phyloP scores from a whole-genome alignment of 2,797 vertebrate species.

The Characodon lateralis region DNA sequence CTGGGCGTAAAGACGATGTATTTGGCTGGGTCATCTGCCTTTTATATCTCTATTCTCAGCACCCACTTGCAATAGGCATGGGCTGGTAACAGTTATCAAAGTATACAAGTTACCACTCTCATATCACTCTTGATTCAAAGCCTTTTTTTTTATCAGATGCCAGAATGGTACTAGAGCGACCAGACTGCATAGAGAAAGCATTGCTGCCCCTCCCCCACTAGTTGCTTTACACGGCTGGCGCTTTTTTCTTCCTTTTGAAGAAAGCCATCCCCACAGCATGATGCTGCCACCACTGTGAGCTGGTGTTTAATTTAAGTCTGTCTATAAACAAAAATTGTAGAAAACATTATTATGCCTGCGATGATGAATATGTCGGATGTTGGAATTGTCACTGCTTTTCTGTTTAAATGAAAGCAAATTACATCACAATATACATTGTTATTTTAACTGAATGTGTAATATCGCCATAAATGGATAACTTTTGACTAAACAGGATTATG shows the following conservation, averaged over 20 bases:
- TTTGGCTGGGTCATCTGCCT: not conserved
- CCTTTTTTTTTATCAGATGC: too few relatives aligned
- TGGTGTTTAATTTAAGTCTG: not conserved
- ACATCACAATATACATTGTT: too few relatives aligned
- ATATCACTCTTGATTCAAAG: too few relatives aligned
- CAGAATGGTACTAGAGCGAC: too few relatives aligned
- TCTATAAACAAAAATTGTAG: too few relatives aligned
- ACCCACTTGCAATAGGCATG: conserved; percentile 61
- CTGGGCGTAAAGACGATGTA: not conserved
- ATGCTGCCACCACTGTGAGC: not conserved
- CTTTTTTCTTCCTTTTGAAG: not conserved
- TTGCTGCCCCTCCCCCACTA: not conserved
- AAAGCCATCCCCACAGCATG: not conserved
- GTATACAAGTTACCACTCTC: too few relatives aligned
- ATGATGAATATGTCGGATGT: too few relatives aligned
- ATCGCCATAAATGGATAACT: not conserved
- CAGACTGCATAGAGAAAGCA: not conserved
- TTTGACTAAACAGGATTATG: not conserved
- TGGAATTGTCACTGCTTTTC: too few relatives aligned
- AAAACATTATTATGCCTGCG: too few relatives aligned
- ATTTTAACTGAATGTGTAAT: not conserved
- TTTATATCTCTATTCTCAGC: conserved; percentile 24
- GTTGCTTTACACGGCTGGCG: not conserved
- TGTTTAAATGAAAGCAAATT: too few relatives aligned
- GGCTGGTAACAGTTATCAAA: too few relatives aligned